A percentile compares a stretch with the other conserved stretches of the same genome.
Conservation (phyloP, 2,797 vertebrate species). For the Notolabrus celidotus region DNA sequence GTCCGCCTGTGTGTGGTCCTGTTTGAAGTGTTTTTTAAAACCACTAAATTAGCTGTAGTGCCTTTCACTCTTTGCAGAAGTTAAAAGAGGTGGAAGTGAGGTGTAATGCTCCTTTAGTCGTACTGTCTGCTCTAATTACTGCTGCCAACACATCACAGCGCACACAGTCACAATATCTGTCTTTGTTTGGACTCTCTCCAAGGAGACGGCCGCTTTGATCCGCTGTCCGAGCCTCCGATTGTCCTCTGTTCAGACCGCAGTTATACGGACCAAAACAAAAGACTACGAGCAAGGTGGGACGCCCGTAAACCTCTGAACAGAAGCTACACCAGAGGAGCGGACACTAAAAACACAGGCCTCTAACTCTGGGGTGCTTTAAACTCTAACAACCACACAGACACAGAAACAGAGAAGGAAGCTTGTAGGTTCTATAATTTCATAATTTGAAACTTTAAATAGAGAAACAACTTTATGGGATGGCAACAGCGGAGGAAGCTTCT, state of each 20-base stretch:
- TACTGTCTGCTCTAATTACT: slow-evolving; percentile 55
- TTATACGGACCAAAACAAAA: slow-evolving; percentile 45
- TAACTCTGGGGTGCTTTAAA: too few species aligned
- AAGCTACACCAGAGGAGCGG: neutral
- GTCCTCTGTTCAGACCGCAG: slow-evolving; percentile 29
- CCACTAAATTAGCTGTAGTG: slow-evolving; percentile 67
- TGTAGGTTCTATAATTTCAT: too few species aligned
- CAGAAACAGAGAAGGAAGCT: too few species aligned
- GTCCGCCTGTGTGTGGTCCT: slow-evolving; percentile 71
- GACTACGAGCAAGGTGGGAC: slow-evolving; percentile 26
- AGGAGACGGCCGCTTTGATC: slow-evolving; percentile 79
- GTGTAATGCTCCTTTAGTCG: slow-evolving; percentile 51
- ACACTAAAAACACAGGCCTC: neutral
- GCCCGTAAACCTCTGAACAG: slow-evolving; percentile 39
- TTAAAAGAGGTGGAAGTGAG: slow-evolving; percentile 65
- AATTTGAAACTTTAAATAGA: too few species aligned
- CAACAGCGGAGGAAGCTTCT: too few species aligned
- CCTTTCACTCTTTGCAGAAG: slow-evolving; percentile 48
- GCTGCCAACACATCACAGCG: slow-evolving; percentile 39
- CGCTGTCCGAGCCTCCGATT: slow-evolving; percentile 32
- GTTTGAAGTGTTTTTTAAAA: slow-evolving; percentile 70
- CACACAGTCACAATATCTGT: slow-evolving; percentile 51
- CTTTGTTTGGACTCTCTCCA: slow-evolving; percentile 77
- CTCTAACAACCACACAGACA: too few species aligned
- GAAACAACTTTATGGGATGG: too few species aligned